Percentiles rank a stretch among this genome's conserved stretches.
These are phyloP conservation scores for Leuciscus waleckii DNA, from an alignment of 2,797 vertebrate species.

Conservation along the genomic window DNA sequence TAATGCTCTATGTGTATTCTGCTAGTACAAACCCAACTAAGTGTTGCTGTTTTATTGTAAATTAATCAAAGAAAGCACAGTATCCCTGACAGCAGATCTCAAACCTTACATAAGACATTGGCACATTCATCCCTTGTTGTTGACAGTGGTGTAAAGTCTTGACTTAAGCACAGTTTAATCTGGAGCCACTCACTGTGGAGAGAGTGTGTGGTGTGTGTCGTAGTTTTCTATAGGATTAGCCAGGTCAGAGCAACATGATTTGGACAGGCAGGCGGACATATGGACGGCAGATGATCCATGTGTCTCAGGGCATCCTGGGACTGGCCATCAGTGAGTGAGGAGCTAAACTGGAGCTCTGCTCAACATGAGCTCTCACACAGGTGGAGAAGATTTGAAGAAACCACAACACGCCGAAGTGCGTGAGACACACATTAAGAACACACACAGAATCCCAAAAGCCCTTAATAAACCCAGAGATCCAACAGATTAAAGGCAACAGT, in stretches of 20 bases:
- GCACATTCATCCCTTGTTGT: not conserved
- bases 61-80: not conserved
- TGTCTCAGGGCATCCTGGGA: not conserved
- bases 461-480: conserved; percentile 23
- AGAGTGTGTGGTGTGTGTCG: not conserved
- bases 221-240: conserved; percentile 29
- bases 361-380: conserved; percentile 10
- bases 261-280: conserved; percentile 15
- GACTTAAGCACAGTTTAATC: conserved; percentile 40
- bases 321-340: not conserved
- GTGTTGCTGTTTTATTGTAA: not conserved
- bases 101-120: conserved; percentile 9
- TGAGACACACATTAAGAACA: not conserved
- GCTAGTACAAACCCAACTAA: not conserved
- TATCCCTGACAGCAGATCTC: not conserved
- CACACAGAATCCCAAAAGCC: not conserved
- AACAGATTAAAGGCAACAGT: conserved; percentile 46
- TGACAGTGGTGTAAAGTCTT: not conserved
- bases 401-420: not conserved
- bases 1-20: not conserved
- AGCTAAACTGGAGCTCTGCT: not conserved
- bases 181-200: not conserved
- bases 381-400: not conserved
- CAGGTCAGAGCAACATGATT: conserved; percentile 31
- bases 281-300: conserved; percentile 44